Evolutionary conservation across 2,888 invertebrate species (phyloP).

Genomic region (Xanthorhoe designata): DNA sequence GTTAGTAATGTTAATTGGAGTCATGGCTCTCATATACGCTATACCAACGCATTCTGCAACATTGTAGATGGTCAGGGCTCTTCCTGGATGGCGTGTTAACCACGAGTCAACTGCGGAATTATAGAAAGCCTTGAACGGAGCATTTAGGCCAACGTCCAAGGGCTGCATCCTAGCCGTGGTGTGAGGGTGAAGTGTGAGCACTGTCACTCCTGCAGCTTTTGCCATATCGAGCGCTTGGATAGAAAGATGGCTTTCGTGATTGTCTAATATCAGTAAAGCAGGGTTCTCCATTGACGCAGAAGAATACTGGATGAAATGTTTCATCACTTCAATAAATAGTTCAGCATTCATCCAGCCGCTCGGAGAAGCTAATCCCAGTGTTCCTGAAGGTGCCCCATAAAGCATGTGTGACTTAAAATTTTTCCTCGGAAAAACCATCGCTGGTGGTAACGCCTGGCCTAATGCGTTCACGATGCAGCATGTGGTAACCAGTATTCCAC

Average conservation of each 20-base stretch:
- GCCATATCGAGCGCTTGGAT: conserved; percentile 46
- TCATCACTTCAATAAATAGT: conserved; percentile 6
- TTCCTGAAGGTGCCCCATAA: conserved; percentile 23
- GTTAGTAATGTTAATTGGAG: conserved; percentile 19
- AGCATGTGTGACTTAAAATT: conserved; percentile 34
- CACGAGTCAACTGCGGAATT: conserved; percentile 29
- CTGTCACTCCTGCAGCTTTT: conserved; percentile 56
- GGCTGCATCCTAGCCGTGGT: conserved; percentile 62
- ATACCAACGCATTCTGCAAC: conserved; percentile 26
- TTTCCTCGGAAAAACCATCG: conserved; percentile 42
- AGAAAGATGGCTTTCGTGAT: conserved; percentile 57
- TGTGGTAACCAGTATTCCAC: conserved; percentile 38
- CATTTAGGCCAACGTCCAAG: conserved; percentile 58
- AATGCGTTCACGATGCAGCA: conserved; percentile 39
- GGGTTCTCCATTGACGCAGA: conserved; percentile 48
- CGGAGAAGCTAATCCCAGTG: background rate
- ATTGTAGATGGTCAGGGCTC: conserved; percentile 23
- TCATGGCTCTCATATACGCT: conserved; percentile 29
- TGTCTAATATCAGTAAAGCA: conserved; percentile 54
- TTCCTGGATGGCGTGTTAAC: conserved; percentile 21
- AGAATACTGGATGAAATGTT: conserved; percentile 50
- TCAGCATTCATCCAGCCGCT: conserved; percentile 9
- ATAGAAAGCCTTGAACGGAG: conserved; percentile 47
- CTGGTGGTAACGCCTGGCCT: conserved; percentile 38
- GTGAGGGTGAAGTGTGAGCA: conserved; percentile 66